Percentiles rank a stretch among this genome's conserved stretches.
Conservation (phyloP, 2,797 vertebrate species). For the Hemibagrus guttatus region DNA sequence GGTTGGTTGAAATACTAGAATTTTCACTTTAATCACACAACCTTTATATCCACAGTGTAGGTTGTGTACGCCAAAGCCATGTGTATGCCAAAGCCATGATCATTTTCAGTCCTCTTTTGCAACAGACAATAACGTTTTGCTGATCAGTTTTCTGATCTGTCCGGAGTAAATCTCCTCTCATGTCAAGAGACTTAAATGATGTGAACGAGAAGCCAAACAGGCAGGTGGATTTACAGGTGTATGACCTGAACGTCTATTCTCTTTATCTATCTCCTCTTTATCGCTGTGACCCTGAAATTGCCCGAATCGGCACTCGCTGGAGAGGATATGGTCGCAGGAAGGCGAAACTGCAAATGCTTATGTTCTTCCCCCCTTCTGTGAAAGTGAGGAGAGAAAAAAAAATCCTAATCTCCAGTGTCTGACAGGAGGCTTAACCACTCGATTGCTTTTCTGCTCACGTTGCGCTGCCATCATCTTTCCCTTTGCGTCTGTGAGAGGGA, state of each 20-base stretch:
- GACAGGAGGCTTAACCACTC: slow-evolving; percentile 80
- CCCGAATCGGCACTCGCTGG: slow-evolving; percentile 69
- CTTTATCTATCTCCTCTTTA: slow-evolving; percentile 69
- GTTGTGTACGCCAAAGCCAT: neutral
- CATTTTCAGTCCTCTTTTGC: neutral
- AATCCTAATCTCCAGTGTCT: slow-evolving; percentile 78
- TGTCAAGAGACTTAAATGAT: slow-evolving; percentile 69
- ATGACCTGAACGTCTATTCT: slow-evolving; percentile 66
- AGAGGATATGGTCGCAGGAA: slow-evolving; percentile 55
- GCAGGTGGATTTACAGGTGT: slow-evolving; percentile 66
- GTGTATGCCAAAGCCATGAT: neutral
- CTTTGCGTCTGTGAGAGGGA: slow-evolving; percentile 72
- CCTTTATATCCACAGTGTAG: neutral
- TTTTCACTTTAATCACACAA: neutral
- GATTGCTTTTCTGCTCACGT: slow-evolving; percentile 83
- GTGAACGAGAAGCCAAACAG: slow-evolving; percentile 66
- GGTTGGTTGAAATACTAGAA: neutral
- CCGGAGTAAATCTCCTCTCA: slow-evolving; percentile 62
- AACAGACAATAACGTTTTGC: slow-evolving; percentile 10
- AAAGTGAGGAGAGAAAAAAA: slow-evolving; percentile 66
- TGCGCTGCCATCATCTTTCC: slow-evolving; percentile 78
- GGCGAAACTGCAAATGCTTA: slow-evolving; percentile 68
- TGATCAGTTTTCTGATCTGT: slow-evolving; percentile 23
- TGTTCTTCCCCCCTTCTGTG: slow-evolving; percentile 64
- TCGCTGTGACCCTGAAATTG: slow-evolving; percentile 75